Evolutionary conservation across 2,888 invertebrate genomes (phyloP), one percentile per base, ranked within the genome.

Genomic region (Nowickia ferox): DNA sequence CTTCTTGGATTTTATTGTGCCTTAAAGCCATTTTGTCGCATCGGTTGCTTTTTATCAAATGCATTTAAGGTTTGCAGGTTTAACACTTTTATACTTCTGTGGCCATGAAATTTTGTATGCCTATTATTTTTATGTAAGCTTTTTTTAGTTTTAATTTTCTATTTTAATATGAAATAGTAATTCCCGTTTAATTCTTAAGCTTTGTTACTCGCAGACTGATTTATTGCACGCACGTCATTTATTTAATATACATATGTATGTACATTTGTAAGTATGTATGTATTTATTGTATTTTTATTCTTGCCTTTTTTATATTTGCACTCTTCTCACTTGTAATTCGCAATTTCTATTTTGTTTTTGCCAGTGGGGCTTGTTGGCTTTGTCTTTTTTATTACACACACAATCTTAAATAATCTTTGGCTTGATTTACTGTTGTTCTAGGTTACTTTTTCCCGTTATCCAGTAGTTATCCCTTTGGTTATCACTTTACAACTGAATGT

Each of bases 391-490:
- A 44, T 77, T 53, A 4, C 22, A 17, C 22, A 17, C 44, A 59
- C 9, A 57, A 53, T 38, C 57, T 68, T 48, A 71, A 51, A 46
- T 44, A 71, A 63, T 79, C 55, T 68, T 59, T 63, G 51, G 30
- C 55, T 65, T 69, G 44, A 4, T 59, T 82, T 55, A 53, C 53
- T 68, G 66, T 74, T 72, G 63, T 76, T 77, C 65, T 71, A n/a
- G 51, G 44, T 46, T 59, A 63, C 66, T 72, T 79, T 72, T 89
- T 88, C 87, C 85, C 87, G 88, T 89, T 90, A 89, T 87, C 87
- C 88, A 87, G 90, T 90, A 90, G 91, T 91, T 90, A 90, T 89
- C 89, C 90, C 91, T 91, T 88, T 89, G 90, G 87, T 90, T 90
- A 89, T 89, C 91, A 89, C 90, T 90, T 89, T 87, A 89, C 89